phyloP scores from a whole-genome alignment of 2,113 vertebrate genomes.

The Protomyctophum bolini region DNA sequence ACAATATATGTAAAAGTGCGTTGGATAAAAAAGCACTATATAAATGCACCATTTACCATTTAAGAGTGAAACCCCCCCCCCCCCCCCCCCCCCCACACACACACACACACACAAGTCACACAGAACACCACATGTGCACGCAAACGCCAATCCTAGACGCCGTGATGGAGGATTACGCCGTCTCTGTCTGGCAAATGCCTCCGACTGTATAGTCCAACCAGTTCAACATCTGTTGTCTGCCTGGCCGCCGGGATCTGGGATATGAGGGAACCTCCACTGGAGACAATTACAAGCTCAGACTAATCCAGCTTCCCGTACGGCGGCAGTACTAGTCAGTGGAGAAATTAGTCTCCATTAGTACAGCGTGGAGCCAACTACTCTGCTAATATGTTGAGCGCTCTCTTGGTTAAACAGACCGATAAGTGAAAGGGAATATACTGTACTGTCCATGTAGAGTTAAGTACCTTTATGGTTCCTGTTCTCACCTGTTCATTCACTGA shows the following conservation, averaged over 20 bases:
- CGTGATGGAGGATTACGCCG: constrained; percentile 45
- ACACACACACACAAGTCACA: constrained; percentile 5
- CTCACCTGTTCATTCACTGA: background rate
- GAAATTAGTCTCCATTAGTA: too few relatives aligned
- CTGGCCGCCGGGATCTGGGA: background rate
- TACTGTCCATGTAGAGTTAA: constrained; percentile 6
- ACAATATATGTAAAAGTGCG: too few relatives aligned
- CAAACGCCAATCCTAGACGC: constrained; percentile 18
- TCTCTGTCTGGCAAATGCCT: constrained; percentile 55
- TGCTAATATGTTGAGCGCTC: background rate
- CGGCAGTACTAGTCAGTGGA: background rate
- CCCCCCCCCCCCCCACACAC: constrained; percentile 3
- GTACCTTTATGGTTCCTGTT: background rate
- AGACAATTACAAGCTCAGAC: constrained; percentile 31
- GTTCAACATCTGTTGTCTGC: constrained; percentile 55
- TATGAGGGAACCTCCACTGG: background rate
- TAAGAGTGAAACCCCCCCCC: background rate
- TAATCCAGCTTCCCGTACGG: constrained; percentile 22
- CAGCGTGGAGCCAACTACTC: too few relatives aligned
- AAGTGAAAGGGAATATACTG: background rate
- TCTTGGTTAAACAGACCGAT: constrained; percentile 16
- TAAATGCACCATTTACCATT: background rate
- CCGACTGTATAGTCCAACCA: constrained; percentile 34
- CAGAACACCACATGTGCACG: background rate
- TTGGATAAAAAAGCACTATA: too few relatives aligned